Conservation (phyloP, 2,797 vertebrate genomes). For the Hypotaenidia okinawae region DNA sequence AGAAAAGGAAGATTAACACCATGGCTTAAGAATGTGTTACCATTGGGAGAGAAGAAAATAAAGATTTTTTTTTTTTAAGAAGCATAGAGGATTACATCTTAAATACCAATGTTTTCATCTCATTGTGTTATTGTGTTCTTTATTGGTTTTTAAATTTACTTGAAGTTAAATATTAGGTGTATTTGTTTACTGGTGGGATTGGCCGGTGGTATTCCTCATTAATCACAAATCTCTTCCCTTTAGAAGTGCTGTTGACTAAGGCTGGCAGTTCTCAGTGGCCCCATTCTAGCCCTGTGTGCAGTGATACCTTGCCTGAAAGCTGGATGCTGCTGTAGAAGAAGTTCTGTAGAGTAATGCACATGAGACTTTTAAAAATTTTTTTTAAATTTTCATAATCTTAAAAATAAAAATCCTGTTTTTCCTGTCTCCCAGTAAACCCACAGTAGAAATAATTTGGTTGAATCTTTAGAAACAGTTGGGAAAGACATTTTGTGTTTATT, state of each 20-base stretch:
- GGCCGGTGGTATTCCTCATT: background rate
- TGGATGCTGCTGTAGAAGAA: background rate
- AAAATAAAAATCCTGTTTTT: background rate
- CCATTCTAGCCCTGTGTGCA: background rate
- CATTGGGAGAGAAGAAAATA: background rate
- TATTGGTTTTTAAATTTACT: background rate
- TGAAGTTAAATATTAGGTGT: background rate
- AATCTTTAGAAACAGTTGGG: background rate
- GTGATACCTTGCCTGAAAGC: background rate
- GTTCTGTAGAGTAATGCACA: rapidly evolving
- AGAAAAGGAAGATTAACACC: background rate
- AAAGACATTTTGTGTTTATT: background rate
- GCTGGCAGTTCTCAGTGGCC: background rate
- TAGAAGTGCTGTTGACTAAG: background rate
- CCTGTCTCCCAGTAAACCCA: background rate
- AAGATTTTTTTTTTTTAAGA: background rate
- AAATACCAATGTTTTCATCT: background rate
- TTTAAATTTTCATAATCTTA: background rate
- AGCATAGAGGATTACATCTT: background rate
- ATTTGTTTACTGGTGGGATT: background rate
- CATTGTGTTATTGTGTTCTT: background rate
- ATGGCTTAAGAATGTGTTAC: background rate
- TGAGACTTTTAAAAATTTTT: background rate
- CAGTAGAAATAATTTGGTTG: background rate
- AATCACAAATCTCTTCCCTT: background rate